Conservation (phyloP, 2,113 vertebrate species). For the Myotis lucifugus region DNA sequence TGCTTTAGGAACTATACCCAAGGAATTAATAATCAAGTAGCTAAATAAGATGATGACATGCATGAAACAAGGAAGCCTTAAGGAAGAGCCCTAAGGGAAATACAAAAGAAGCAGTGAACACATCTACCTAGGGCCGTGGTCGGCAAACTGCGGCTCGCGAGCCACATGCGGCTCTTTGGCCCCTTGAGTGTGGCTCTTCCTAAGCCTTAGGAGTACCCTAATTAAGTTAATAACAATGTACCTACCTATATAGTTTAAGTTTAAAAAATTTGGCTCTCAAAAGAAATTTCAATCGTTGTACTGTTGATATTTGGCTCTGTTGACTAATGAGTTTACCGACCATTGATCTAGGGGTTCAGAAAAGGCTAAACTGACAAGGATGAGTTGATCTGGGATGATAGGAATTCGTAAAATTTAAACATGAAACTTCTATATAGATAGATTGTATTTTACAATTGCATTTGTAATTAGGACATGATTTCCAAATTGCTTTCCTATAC, state of each 20-base stretch:
- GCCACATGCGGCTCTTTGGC: too few relatives aligned
- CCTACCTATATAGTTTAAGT: too few relatives aligned
- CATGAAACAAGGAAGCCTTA: background rate
- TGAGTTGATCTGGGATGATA: background rate
- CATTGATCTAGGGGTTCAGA: background rate
- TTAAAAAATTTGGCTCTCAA: too few relatives aligned
- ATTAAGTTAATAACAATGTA: too few relatives aligned
- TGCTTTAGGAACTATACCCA: background rate
- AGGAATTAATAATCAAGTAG: background rate
- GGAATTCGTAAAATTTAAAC: background rate
- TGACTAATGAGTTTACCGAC: too few relatives aligned
- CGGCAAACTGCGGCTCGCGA: too few relatives aligned
- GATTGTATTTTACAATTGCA: background rate
- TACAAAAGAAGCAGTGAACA: accelerated
- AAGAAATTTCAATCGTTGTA: too few relatives aligned
- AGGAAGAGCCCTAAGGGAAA: background rate
- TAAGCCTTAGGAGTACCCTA: too few relatives aligned
- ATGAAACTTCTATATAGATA: background rate
- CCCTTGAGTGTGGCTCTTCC: too few relatives aligned
- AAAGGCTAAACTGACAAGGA: background rate
- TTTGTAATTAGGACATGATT: background rate
- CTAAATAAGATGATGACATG: background rate
- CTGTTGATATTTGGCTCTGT: too few relatives aligned
- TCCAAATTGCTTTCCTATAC: background rate
- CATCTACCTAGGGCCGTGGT: background rate